phyloP scores from a whole-genome alignment of 2,113 vertebrate species.

The Campylomormyrus numenius region DNA sequence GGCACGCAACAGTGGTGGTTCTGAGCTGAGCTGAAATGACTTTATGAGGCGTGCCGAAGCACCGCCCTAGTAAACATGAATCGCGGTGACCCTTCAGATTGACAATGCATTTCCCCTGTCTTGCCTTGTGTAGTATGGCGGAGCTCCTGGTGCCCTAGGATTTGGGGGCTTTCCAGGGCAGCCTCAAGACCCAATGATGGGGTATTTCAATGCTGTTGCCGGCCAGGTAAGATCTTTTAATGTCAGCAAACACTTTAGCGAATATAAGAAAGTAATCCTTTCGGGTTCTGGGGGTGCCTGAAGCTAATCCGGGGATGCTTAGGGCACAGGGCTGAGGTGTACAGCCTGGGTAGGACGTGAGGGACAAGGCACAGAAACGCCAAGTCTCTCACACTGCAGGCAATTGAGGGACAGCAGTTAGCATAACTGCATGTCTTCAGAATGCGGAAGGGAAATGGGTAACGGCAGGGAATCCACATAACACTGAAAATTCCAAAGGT shows the following conservation, averaged over 20 bases:
- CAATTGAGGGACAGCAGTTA: neutral
- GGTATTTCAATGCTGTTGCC: conserved; percentile 56
- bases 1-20: neutral
- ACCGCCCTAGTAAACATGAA: neutral
- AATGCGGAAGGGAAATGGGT: neutral
- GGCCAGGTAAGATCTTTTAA: conserved; percentile 51
- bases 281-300: neutral
- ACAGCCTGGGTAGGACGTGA: neutral
- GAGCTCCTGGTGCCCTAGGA: conserved; percentile 24
- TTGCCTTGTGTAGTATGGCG: conserved; percentile 27
- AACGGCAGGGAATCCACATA: neutral
- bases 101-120: neutral
- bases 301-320: neutral
- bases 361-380: neutral
- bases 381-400: neutral
- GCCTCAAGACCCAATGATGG: conserved; percentile 60
- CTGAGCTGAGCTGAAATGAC: neutral
- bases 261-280: neutral
- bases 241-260: neutral
- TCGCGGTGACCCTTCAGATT: neutral
- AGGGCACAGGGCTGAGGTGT: neutral
- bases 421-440: neutral
- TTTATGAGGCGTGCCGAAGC: neutral
- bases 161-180: conserved; percentile 38
- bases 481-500: neutral